phyloP scores from a whole-genome alignment of 2,888 invertebrate genomes.

The Agonum fuliginosum region DNA sequence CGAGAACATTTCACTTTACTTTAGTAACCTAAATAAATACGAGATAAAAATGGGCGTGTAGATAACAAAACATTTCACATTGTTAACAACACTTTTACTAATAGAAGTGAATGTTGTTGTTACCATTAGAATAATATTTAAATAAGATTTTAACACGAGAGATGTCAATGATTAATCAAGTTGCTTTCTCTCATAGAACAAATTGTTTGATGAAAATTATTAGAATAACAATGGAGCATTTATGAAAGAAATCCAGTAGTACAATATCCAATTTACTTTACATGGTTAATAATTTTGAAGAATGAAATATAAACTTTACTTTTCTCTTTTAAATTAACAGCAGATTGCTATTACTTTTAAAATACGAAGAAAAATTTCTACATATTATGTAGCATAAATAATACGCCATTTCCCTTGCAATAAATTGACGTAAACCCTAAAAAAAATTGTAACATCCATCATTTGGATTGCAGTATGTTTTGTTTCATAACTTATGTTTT shows the following conservation, averaged over 20 bases:
- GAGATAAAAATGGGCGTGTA: constrained; percentile 31
- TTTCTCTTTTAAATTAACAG: not conserved
- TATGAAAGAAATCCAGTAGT: not conserved
- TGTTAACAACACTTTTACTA: constrained; percentile 42
- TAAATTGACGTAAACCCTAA: no score
- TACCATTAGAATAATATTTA: constrained; percentile 15
- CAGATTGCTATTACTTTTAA: no score
- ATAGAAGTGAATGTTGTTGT: not conserved
- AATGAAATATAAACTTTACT: not conserved
- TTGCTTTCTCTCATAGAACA: not conserved
- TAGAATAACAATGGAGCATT: not conserved
- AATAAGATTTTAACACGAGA: constrained; percentile 28
- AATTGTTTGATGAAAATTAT: not conserved
- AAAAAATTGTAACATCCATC: no score
- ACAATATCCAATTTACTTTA: not conserved
- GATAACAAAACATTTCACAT: constrained; percentile 31
- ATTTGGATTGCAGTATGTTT: no score
- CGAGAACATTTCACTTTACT: constrained; percentile 27
- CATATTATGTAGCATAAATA: no score
- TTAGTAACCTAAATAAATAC: constrained; percentile 29
- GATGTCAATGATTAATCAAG: no score
- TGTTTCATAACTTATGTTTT: no score
- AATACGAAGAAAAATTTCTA: no score
- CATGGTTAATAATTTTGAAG: not conserved
- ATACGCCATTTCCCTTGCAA: no score